phyloP scores from a whole-genome alignment of 2,113 vertebrate genomes.

The Albula goreensis region DNA sequence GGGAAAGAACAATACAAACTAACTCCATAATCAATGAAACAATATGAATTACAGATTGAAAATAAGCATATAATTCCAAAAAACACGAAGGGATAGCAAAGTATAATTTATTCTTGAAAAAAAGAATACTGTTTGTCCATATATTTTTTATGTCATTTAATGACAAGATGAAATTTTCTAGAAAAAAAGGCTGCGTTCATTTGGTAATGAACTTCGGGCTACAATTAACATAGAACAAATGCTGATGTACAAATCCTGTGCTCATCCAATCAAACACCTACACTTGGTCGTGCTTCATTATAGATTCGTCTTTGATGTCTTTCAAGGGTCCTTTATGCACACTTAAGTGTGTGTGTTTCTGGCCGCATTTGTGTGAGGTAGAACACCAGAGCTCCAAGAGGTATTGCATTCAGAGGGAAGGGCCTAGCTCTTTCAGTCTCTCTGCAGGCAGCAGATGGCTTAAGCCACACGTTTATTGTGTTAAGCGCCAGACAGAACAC shows the following conservation, averaged over 20 bases:
- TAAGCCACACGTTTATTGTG: constrained; percentile 24
- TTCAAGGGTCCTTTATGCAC: background rate
- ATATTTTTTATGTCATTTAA: too few relatives aligned
- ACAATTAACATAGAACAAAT: too few relatives aligned
- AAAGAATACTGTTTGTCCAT: too few relatives aligned
- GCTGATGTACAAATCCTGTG: background rate
- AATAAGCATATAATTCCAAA: too few relatives aligned
- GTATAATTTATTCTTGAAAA: too few relatives aligned
- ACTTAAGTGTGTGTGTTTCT: background rate
- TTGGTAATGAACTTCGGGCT: too few relatives aligned
- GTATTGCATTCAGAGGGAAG: background rate
- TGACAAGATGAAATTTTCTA: too few relatives aligned
- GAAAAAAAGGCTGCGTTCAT: too few relatives aligned
- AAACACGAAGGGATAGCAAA: too few relatives aligned
- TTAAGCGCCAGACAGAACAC: constrained; percentile 27
- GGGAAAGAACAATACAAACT: too few relatives aligned
- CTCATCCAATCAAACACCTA: background rate
- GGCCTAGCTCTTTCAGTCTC: background rate
- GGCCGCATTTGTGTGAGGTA: background rate
- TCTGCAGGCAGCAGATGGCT: constrained; percentile 30
- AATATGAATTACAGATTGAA: too few relatives aligned
- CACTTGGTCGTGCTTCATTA: background rate
- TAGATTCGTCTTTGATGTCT: background rate
- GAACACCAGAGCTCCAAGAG: background rate
- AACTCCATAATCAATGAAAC: too few relatives aligned